Conservation (phyloP, 2,797 vertebrate species). For the Hemibagrus guttatus region DNA sequence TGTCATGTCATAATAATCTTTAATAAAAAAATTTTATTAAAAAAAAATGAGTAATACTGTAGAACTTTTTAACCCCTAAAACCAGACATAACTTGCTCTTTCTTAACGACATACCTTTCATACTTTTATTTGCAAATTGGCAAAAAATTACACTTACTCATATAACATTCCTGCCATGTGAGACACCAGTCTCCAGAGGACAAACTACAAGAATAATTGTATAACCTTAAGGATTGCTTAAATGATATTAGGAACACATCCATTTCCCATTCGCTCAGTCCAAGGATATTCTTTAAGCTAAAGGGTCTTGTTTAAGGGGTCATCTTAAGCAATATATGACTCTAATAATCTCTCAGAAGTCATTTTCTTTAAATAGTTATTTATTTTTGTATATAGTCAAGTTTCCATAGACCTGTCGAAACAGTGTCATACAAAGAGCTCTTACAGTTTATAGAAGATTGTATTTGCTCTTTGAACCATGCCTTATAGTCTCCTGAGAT, state of each 20-base stretch:
- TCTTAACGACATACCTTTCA: neutral
- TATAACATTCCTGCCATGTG: slow-evolving; percentile 58
- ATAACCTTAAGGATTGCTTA: slow-evolving; percentile 50
- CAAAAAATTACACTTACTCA: neutral
- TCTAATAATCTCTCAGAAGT: no score
- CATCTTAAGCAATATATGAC: neutral
- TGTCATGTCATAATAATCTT: neutral
- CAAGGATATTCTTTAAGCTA: neutral
- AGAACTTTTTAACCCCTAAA: neutral
- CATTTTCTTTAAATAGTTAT: neutral
- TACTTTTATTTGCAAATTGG: neutral
- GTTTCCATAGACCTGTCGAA: neutral
- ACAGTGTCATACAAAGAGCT: neutral
- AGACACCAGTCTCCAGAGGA: slow-evolving; percentile 45
- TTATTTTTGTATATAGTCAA: neutral
- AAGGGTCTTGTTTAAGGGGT: neutral
- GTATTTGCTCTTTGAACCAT: no score
- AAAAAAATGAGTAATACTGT: neutral
- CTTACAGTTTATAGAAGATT: neutral
- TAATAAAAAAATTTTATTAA: neutral
- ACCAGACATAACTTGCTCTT: no score
- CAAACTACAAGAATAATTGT: slow-evolving; percentile 49
- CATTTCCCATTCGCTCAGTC: neutral
- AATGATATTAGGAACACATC: neutral
- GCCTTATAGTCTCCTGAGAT: no score